Evolutionary conservation across 2,797 vertebrate species (phyloP).

Genomic region (Macropus fuliginosus): DNA sequence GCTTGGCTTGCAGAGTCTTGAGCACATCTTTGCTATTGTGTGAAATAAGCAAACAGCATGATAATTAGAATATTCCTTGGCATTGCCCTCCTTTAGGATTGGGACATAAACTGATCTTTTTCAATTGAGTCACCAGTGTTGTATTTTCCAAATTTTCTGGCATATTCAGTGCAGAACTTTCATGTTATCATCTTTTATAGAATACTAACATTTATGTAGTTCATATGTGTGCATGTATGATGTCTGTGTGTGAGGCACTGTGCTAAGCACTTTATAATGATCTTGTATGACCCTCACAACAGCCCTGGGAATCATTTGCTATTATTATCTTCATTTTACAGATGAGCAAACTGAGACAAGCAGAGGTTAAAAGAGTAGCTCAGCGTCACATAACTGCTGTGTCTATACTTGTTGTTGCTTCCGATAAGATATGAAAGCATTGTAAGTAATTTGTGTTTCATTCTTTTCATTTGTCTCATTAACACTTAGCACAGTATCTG

Average conservation of each 20-base stretch:
- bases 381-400: not conserved
- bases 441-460: not conserved
- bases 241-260: not conserved
- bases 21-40: accelerated
- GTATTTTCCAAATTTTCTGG: not conserved
- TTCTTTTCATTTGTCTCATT: not conserved
- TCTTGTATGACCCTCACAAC: not conserved
- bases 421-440: not conserved
- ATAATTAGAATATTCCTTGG: not conserved
- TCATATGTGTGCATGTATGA: too few relatives aligned
- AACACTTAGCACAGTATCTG: not conserved
- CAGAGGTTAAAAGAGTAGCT: not conserved
- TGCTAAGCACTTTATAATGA: not conserved
- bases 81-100: not conserved
- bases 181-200: not conserved
- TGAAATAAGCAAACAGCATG: not conserved
- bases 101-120: not conserved
- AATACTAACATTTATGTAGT: not conserved
- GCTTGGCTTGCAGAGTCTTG: not conserved
- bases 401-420: not conserved
- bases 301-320: not conserved
- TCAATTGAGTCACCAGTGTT: not conserved
- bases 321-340: not conserved
- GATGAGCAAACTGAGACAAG: not conserved
- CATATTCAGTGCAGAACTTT: not conserved